Evolutionary conservation across 2,888 invertebrate species (phyloP), one percentile per base, ranked within the genome.

Genomic region (Harpalus rufipes): DNA sequence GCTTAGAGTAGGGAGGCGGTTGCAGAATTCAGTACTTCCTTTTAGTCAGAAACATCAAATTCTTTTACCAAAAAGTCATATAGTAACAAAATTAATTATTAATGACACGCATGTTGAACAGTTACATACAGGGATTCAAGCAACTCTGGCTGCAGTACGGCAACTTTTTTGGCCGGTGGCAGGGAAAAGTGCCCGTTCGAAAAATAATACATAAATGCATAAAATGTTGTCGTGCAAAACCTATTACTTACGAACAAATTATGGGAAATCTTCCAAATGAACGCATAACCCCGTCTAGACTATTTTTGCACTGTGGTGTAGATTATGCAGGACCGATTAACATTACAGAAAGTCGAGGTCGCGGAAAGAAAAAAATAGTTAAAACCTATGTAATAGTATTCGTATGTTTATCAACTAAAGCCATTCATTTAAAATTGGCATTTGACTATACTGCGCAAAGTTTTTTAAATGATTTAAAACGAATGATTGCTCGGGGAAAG

Each of bases 351-450:
- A 58, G 21, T 78, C 16, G 21, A 18, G 58, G 78, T 18, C 44
- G 78, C 10, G 78, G 78, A 14, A 78, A 56, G 58, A 79, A 79
- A 25, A 79, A 79, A 79, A 59, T 79, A 32, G 58, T 79, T n/a
- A 87, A 86, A 63, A 81, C 79, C 14, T 87, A 87, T 80, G 18
- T 87, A 3, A 41, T 83, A 7, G 39, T 87, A 0, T 87, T 87
- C 18, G 81, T 86, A 61, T 89, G 89, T 78, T 85, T 88, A 7
- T 76, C 86, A 1, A 87, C 87, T 78, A 86, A 87, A 78, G 88
- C 86, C 6, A 80, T 86, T 6, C 85, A 87, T 65, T 79, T 87
- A 8, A 87, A 87, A 51, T 56, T 86, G 16, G 87, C 86, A 8
- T 81, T 65, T 8, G 85, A 86, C 41, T 79, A 87, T 12, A 78